Percentiles rank a stretch among this genome's conserved stretches.
phyloP scores from a whole-genome alignment of 1,140 invertebrate species.

The Temnothorax longispinosus region DNA sequence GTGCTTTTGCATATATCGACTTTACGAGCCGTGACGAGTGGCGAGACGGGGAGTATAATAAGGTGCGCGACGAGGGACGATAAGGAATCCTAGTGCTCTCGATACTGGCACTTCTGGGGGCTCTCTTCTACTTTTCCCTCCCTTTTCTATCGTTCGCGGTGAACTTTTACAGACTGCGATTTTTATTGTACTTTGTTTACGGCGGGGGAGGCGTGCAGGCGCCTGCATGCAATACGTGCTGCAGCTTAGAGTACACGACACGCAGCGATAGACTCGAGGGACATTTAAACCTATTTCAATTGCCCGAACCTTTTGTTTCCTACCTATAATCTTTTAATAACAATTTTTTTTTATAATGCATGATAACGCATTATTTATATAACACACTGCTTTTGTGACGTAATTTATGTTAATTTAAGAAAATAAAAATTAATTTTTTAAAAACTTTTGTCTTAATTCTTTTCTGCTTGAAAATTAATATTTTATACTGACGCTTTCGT shows the following conservation, averaged over 20 bases:
- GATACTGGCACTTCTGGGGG: conserved; percentile 48
- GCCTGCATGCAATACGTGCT: neutral
- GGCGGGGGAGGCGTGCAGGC: neutral
- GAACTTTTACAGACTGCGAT: conserved; percentile 1
- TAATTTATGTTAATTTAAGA: neutral
- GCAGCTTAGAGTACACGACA: neutral
- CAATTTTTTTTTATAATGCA: neutral
- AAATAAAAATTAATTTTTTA: neutral
- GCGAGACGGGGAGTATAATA: conserved; percentile 58
- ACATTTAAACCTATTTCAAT: neutral
- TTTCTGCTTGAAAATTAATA: neutral
- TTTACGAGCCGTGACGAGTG: conserved; percentile 72
- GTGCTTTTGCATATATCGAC: conserved; percentile 64
- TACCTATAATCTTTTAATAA: neutral
- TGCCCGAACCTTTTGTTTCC: neutral
- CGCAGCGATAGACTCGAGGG: neutral
- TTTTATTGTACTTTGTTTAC: conserved; percentile 23
- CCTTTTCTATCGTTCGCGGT: conserved; percentile 3
- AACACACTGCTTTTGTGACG: neutral
- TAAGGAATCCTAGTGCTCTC: conserved; percentile 66
- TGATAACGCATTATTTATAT: neutral
- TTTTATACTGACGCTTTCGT: neutral
- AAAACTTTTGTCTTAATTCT: neutral
- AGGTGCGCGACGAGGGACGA: conserved; percentile 55
- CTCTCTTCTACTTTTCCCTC: conserved; percentile 12